phyloP scores from a whole-genome alignment of 1,140 invertebrate genomes.

The Zaprionus gabonicus region DNA sequence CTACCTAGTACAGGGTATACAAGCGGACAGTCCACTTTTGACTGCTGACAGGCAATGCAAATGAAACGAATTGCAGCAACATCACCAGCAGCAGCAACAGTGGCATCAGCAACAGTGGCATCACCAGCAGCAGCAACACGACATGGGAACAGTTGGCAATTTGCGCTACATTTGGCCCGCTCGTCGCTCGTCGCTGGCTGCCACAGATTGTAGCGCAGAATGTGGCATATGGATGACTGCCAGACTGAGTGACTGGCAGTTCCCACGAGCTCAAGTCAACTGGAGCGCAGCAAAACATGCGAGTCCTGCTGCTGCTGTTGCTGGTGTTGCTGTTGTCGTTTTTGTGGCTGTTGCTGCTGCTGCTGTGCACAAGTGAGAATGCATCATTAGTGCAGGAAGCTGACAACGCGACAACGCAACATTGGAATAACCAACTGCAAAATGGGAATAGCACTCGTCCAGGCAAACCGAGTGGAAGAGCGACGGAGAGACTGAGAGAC shows the following conservation, averaged over 20 bases:
- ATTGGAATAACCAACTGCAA: slow-evolving; percentile 33
- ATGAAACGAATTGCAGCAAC: neutral
- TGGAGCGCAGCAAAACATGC: slow-evolving; percentile 58
- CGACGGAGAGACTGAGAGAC: no score
- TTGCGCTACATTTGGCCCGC: slow-evolving; percentile 6
- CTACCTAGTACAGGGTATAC: neutral
- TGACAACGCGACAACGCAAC: slow-evolving; percentile 36
- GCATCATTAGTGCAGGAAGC: slow-evolving; percentile 71
- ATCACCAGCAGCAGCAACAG: neutral
- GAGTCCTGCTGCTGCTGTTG: slow-evolving; percentile 26
- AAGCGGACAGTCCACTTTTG: neutral
- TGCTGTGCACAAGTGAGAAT: slow-evolving; percentile 56
- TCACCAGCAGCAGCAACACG: slow-evolving; percentile 9
- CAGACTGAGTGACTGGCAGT: slow-evolving; percentile 35
- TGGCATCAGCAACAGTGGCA: neutral
- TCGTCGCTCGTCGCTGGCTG: neutral
- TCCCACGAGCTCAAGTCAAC: slow-evolving; percentile 63
- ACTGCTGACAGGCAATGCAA: neutral
- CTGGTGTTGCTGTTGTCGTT: slow-evolving; percentile 21
- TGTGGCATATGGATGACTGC: slow-evolving; percentile 48
- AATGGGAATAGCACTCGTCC: slow-evolving; percentile 35
- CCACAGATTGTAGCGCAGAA: neutral
- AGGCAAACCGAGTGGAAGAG: neutral
- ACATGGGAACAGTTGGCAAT: slow-evolving; percentile 37
- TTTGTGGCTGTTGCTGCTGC: slow-evolving; percentile 21